These are phyloP conservation scores for Cheilosia variabilis DNA, from an alignment of 2,888 invertebrate genomes.

Conservation along the genomic window DNA sequence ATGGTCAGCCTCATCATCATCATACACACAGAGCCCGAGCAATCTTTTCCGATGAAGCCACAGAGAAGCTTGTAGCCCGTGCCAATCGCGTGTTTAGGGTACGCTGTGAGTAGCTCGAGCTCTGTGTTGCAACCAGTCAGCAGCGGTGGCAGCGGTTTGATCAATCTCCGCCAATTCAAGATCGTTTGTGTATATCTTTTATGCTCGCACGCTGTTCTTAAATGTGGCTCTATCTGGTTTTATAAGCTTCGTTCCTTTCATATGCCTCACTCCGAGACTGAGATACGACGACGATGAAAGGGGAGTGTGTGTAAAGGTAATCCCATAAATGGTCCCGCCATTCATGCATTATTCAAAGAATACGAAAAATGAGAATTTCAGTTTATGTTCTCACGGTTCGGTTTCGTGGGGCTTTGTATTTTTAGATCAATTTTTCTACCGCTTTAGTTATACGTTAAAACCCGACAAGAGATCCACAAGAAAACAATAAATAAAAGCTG, in stretches of 20 bases:
- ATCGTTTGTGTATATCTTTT: constrained; percentile 48
- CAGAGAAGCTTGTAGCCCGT: constrained; percentile 79
- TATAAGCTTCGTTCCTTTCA: not conserved
- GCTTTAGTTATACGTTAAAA: constrained; percentile 1
- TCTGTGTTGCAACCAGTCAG: constrained; percentile 17
- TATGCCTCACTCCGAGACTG: constrained; percentile 18
- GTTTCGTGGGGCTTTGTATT: constrained; percentile 29
- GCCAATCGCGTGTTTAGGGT: constrained; percentile 84
- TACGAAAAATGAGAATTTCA: constrained; percentile 39
- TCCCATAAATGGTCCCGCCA: constrained; percentile 59
- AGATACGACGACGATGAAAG: constrained; percentile 25
- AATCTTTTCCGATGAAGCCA: constrained; percentile 32
- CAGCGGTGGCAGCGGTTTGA: constrained; percentile 37
- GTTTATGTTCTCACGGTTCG: constrained; percentile 60
- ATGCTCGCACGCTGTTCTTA: constrained; percentile 45
- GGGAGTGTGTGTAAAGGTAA: constrained; percentile 15
- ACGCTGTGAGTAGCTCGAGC: constrained; percentile 77
- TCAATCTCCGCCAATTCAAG: constrained; percentile 60
- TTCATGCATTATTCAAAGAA: constrained; percentile 63
- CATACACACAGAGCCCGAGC: constrained; percentile 8
- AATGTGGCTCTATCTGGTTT: constrained; percentile 33
- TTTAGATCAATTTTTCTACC: constrained; percentile 2
- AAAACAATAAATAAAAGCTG: constrained; percentile 7
- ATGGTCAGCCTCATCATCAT: constrained; percentile 19
- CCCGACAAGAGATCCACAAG: constrained; percentile 15